Evolutionary conservation across 53 echinoderm and acorn worm genomes (phyloP).

Genomic region (Paracentrotus lividus): DNA sequence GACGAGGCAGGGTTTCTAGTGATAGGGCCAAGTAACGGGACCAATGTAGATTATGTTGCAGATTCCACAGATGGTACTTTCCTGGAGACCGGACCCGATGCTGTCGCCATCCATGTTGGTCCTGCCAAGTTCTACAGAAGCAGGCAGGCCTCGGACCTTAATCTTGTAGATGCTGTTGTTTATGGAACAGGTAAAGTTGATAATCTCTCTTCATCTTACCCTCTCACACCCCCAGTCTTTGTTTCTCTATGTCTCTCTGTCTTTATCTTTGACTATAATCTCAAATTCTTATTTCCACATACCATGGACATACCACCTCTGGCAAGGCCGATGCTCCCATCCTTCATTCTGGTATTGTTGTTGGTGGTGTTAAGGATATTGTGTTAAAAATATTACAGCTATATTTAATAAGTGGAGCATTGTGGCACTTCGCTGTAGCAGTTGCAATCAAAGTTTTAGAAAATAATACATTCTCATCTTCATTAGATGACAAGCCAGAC

Average conservation of each 20-base stretch:
- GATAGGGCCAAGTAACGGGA: conserved; percentile 76
- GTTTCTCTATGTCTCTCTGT: background rate
- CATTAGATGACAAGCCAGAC: conserved; percentile 62
- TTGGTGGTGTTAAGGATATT: too few relatives aligned
- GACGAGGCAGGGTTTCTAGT: conserved; percentile 85
- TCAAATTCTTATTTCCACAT: too few relatives aligned
- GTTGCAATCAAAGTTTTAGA: too few relatives aligned
- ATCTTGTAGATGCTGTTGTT: conserved; percentile 88
- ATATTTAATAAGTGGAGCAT: too few relatives aligned
- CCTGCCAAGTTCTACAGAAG: conserved; percentile 59
- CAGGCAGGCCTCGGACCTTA: conserved; percentile 60
- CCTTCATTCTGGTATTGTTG: too few relatives aligned
- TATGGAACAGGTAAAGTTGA: conserved; percentile 74
- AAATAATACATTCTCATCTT: conserved; percentile 30
- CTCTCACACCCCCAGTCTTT: background rate
- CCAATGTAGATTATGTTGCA: conserved; percentile 73
- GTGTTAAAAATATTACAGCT: too few relatives aligned
- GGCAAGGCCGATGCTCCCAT: too few relatives aligned
- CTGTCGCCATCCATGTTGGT: conserved; percentile 87
- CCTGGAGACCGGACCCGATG: conserved; percentile 89
- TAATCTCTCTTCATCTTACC: background rate
- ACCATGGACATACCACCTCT: too few relatives aligned
- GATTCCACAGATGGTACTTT: conserved; percentile 77
- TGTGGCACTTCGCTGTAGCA: too few relatives aligned
- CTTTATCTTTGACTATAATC: background rate